Conservation (phyloP, 1,140 invertebrate genomes). For the Scaptomyza montana region DNA sequence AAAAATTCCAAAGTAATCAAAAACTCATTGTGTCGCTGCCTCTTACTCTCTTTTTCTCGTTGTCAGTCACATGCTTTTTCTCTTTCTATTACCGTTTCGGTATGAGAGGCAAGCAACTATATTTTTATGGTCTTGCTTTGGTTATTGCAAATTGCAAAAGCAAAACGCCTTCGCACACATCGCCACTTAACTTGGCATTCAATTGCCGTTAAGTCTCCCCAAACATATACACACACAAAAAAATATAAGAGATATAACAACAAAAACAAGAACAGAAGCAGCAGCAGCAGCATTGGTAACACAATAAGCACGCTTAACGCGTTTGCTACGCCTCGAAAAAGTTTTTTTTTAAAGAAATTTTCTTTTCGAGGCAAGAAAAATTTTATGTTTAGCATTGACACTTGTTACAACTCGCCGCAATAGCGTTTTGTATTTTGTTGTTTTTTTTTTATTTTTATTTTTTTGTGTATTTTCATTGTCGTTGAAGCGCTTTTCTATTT, state of each 20-base stretch:
- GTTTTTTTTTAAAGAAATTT: conserved; percentile 73
- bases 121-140: conserved; percentile 77
- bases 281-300: conserved; percentile 39
- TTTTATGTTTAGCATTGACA: conserved; percentile 77
- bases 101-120: conserved; percentile 61
- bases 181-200: conserved; percentile 76
- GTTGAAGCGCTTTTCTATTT: conserved; percentile 70
- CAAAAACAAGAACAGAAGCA: conserved; percentile 14
- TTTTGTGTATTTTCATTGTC: conserved; percentile 54
- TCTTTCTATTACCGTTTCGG: conserved; percentile 14
- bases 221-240: conserved; percentile 17
- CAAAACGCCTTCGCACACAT: conserved; percentile 77
- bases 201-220: conserved; percentile 70
- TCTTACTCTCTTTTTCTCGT: conserved; percentile 16
- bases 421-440: conserved; percentile 66
- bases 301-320: conserved; percentile 62
- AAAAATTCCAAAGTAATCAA: conserved; percentile 81
- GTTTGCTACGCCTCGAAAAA: conserved; percentile 62
- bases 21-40: conserved; percentile 69
- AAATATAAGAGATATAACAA: conserved; percentile 18
- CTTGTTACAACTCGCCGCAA: conserved; percentile 69
- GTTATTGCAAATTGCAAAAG: conserved; percentile 81
- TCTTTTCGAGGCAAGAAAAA: conserved; percentile 52
- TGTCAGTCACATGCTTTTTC: neutral
- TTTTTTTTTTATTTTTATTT: conserved; percentile 48